Percentiles rank a stretch among this genome's conserved stretches.
Conservation (phyloP, 2,888 invertebrate species). For the Limnephilus rhombicus region DNA sequence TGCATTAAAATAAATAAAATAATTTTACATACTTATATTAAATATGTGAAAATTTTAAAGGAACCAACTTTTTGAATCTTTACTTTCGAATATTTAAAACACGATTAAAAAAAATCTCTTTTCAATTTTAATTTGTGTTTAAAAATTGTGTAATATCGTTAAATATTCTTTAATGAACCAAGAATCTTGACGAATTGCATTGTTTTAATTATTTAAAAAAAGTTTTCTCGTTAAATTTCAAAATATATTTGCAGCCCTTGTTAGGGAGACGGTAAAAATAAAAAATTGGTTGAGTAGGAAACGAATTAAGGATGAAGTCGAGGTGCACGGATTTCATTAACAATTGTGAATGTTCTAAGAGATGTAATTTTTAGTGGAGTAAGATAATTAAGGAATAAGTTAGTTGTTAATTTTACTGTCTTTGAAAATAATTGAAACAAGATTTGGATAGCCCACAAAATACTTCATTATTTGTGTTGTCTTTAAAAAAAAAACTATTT, state of each 20-base stretch:
- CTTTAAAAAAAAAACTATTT: slow-evolving; percentile 8
- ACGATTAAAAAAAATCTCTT: not conserved
- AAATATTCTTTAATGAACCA: slow-evolving; percentile 1
- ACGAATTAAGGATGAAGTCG: slow-evolving; percentile 34
- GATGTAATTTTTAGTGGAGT: slow-evolving; percentile 24
- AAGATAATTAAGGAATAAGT: slow-evolving; percentile 59
- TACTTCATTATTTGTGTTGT: slow-evolving; percentile 32
- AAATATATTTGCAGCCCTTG: not conserved
- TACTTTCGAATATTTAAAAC: not conserved
- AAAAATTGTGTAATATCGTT: not conserved
- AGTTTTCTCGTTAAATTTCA: not conserved
- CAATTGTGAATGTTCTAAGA: slow-evolving; percentile 50
- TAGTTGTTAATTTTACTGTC: slow-evolving; percentile 63
- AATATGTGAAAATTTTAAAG: slow-evolving; percentile 26
- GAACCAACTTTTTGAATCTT: not conserved
- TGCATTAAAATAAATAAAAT: not conserved
- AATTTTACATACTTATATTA: slow-evolving; percentile 34
- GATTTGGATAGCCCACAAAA: slow-evolving; percentile 45
- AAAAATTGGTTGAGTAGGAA: slow-evolving; percentile 23
- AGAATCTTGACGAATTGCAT: not conserved
- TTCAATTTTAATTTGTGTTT: not conserved
- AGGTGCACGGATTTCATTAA: slow-evolving; percentile 12
- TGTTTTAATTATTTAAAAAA: slow-evolving; percentile 14
- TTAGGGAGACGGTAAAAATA: not conserved
- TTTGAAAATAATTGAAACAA: slow-evolving; percentile 49